A percentile compares a stretch with the other conserved stretches of the same genome.
Conservation (phyloP, 2,797 vertebrate species). For the Coregonus ussuriensis region DNA sequence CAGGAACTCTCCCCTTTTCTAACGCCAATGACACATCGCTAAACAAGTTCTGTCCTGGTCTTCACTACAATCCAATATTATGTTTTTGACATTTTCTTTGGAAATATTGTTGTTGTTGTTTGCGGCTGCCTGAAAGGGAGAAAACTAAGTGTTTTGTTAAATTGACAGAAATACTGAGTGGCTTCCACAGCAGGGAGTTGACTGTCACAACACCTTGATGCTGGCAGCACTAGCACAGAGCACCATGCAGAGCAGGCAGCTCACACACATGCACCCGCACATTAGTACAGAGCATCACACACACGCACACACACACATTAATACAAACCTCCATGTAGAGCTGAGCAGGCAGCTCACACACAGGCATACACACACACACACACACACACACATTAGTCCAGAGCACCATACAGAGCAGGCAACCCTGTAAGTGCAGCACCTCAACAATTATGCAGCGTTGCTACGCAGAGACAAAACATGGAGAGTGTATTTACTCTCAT, state of each 20-base stretch:
- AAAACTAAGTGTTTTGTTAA: conserved; percentile 15
- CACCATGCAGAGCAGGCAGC: background rate
- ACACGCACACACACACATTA: background rate
- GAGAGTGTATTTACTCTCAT: too few relatives aligned
- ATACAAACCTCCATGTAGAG: background rate
- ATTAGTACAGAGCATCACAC: background rate
- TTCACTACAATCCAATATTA: conserved; percentile 64
- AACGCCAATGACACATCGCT: conserved; percentile 24
- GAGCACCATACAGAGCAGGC: too few relatives aligned
- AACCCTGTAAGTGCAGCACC: conserved; percentile 38
- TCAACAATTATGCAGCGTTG: conserved; percentile 52
- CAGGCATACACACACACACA: background rate
- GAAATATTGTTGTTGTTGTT: conserved; percentile 40
- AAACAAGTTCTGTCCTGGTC: conserved; percentile 58
- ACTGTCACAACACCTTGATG: conserved; percentile 1
- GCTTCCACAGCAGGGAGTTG: conserved; percentile 2
- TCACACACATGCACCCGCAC: background rate
- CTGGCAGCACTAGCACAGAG: conserved; percentile 12
- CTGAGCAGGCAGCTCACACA: background rate
- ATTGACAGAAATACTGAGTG: conserved; percentile 8
- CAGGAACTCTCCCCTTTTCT: conserved; percentile 47
- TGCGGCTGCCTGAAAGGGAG: background rate
- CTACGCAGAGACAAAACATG: conserved; percentile 44
- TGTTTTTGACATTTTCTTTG: conserved; percentile 62
- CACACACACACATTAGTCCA: background rate